These are phyloP conservation scores for Rhopilema esculentum DNA, from an alignment of 30 jellyfish, hydroid and myxozoan genomes.

Conservation along the genomic window DNA sequence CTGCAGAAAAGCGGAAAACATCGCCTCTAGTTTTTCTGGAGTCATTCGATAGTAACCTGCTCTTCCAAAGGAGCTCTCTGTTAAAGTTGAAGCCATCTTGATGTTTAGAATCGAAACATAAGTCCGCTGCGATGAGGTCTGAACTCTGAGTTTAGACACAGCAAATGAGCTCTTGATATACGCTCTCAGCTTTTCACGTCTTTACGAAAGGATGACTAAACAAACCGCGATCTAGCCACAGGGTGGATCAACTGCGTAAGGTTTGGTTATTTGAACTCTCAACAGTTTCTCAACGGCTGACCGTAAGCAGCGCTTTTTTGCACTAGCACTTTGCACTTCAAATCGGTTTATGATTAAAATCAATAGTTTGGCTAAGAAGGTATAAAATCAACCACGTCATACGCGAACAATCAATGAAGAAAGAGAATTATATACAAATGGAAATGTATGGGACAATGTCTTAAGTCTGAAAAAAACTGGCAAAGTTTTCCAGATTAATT, in stretches of 20 bases:
- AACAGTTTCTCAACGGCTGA: neutral
- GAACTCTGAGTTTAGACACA: neutral
- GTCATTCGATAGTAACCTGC: constrained; percentile 57
- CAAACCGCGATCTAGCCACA: constrained; percentile 32
- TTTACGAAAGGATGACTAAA: constrained; percentile 9
- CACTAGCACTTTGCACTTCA: neutral
- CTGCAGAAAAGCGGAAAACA: constrained; percentile 33
- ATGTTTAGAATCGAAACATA: neutral
- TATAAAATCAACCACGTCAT: neutral
- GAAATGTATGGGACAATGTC: neutral
- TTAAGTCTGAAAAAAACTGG: constrained; percentile 1
- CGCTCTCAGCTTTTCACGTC: constrained; percentile 6
- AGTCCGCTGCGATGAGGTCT: neutral
- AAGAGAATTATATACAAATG: neutral
- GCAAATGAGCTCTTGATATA: constrained; percentile 34
- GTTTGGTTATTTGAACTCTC: neutral
- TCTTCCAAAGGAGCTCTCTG: constrained; percentile 28
- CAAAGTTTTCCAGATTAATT: neutral
- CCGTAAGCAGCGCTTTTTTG: neutral
- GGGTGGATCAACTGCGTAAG: constrained; percentile 17
- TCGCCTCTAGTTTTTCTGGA: constrained; percentile 14
- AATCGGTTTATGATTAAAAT: constrained; percentile 1
- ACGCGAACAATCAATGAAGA: neutral
- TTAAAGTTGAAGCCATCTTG: neutral
- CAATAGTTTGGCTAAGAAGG: neutral